A percentile compares a stretch with the other conserved stretches of the same genome.
Evolutionary conservation across 1,140 invertebrate species (phyloP).

Genomic region (Pentalonia nigronervosa): DNA sequence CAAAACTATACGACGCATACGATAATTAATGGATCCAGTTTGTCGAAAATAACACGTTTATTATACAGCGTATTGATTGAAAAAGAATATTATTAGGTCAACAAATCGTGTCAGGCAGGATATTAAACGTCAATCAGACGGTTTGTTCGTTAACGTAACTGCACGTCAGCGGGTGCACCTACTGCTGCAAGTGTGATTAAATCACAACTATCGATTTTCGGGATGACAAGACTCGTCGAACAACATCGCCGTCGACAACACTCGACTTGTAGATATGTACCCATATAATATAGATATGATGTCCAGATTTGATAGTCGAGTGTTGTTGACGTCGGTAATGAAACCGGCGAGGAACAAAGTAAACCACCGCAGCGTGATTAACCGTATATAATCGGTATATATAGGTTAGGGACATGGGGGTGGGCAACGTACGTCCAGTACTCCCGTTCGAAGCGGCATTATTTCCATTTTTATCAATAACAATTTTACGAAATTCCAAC

Average conservation of each 20-base stretch:
- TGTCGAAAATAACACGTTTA: background rate
- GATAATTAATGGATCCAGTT: background rate
- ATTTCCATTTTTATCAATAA: background rate
- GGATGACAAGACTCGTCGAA: conserved; percentile 2
- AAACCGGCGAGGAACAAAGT: background rate
- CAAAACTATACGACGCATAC: background rate
- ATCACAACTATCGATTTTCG: background rate
- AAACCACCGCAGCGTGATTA: background rate
- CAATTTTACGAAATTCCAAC: background rate
- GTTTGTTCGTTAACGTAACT: background rate
- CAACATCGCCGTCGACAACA: background rate
- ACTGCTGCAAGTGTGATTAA: background rate
- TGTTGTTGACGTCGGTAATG: background rate
- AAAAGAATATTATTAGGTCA: background rate
- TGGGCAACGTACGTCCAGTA: background rate
- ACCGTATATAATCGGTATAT: background rate
- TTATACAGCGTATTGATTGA: background rate
- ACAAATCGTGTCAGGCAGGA: background rate
- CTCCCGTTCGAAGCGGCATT: background rate
- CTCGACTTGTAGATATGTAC: background rate
- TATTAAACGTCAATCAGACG: background rate
- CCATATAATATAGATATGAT: background rate
- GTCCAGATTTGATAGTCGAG: background rate
- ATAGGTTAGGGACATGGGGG: background rate
- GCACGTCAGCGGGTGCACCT: background rate